Evolutionary conservation across 2,113 vertebrate genomes (phyloP), one percentile per base, ranked within the genome.

Genomic region (Crotalus tigris): DNA sequence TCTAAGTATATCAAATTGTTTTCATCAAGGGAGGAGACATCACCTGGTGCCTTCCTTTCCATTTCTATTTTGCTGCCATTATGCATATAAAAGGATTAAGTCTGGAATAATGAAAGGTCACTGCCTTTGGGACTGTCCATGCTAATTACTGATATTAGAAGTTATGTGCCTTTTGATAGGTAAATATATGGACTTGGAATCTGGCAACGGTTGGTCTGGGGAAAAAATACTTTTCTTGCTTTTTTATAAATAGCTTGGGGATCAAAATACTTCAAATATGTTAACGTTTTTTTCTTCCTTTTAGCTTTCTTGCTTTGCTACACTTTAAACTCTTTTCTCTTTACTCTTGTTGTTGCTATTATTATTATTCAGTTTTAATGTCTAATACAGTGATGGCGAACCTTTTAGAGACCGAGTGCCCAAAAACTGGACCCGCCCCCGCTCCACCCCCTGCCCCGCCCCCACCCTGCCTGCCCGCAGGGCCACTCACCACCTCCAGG

Each of bases 201-300:
- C 93, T 95, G 95, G 94, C 94, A 96, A 94, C 92, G 91, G 95
- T 97, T 96, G 95, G 95, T 96, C 94, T 96, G 95, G 29, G 96
- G 93, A 96, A 97, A 95, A 96, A 94, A 96, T 94, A 95, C 93
- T 95, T 95, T 96, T 13, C 46, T 44, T 58, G 95, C 92, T 90
- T 90, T 94, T 58, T 95, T 94, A 94, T 96, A 96, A 96, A 94
- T 69, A 92, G 90, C 92, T 93, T 89, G 88, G 90, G 93, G 93
- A 95, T 64, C 92, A 95, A 81, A 1, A 92, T 46, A 95, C 94
- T 95, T 97, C 85, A 95, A 95, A 95, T 95, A 92, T 90, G 39
- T 90, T 94, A 93, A 90, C 95, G 91, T 88, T 95, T 95, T 51
- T 49, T 93, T 21, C 55, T 23, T 0, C 94, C 26, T 24, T 4